Evolutionary conservation across 2,113 vertebrate genomes (phyloP).

Genomic region (Cairina moschata): DNA sequence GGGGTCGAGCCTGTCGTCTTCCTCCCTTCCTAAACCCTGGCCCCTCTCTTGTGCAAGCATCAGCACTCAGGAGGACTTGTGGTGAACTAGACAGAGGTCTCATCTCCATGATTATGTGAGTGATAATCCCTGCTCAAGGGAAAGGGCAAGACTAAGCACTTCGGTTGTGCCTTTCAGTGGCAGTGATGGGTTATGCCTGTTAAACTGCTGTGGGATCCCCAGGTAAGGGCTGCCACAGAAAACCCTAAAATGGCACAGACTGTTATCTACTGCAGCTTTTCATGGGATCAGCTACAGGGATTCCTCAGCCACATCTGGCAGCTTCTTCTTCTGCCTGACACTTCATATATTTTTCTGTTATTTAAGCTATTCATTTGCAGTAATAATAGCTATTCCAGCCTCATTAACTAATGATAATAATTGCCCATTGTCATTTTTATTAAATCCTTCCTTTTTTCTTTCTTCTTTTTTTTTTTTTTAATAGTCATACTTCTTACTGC

Average conservation of each 20-base stretch:
- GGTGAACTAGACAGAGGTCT: background rate
- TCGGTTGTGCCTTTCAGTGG: background rate
- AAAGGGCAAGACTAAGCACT: background rate
- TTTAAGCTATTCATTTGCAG: background rate
- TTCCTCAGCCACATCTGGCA: background rate
- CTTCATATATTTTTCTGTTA: background rate
- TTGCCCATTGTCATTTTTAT: background rate
- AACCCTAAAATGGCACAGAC: background rate
- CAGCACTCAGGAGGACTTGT: background rate
- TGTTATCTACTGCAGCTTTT: background rate
- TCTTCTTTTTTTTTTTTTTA: background rate
- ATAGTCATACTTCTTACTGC: background rate
- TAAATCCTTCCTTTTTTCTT: background rate
- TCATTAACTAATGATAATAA: constrained; percentile 15
- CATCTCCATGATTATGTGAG: background rate
- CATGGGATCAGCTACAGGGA: background rate
- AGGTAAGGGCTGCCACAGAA: background rate
- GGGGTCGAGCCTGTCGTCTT: background rate
- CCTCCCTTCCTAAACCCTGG: background rate
- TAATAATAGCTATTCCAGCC: background rate
- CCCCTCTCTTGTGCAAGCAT: background rate
- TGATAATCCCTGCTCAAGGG: background rate
- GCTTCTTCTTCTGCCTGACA: background rate
- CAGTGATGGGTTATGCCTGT: background rate
- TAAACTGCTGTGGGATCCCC: background rate